Conservation (phyloP, 2,888 invertebrate genomes). For the Philaethria dido region DNA sequence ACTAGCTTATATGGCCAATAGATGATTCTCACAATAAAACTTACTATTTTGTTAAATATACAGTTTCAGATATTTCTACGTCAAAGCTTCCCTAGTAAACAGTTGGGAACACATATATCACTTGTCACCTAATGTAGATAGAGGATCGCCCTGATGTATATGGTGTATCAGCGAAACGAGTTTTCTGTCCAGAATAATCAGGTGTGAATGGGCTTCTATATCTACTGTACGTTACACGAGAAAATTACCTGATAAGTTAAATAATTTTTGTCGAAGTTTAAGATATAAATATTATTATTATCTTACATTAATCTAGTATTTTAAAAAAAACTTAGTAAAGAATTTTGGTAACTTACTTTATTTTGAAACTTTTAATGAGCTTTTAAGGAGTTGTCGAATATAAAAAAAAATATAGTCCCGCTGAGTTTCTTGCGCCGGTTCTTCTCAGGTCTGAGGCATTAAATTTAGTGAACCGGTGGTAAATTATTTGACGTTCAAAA, state of each 20-base stretch:
- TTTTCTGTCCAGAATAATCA: slow-evolving; percentile 31
- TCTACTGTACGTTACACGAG: slow-evolving; percentile 2
- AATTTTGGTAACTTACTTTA: too few relatives aligned
- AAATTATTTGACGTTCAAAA: too few relatives aligned
- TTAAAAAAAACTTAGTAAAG: too few relatives aligned
- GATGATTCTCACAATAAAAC: not conserved
- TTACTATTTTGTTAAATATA: slow-evolving; percentile 11
- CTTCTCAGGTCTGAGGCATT: too few relatives aligned
- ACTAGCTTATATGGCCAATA: not conserved
- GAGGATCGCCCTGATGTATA: slow-evolving; percentile 32
- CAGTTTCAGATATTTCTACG: slow-evolving; percentile 7
- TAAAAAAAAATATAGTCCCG: too few relatives aligned
- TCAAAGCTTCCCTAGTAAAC: slow-evolving; percentile 24
- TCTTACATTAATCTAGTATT: too few relatives aligned
- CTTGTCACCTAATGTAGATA: slow-evolving; percentile 36
- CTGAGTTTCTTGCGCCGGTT: too few relatives aligned
- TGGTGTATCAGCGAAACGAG: slow-evolving; percentile 28
- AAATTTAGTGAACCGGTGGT: too few relatives aligned
- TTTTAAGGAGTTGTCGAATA: too few relatives aligned
- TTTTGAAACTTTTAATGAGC: too few relatives aligned
- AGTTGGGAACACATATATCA: slow-evolving; percentile 31
- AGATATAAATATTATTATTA: too few relatives aligned
- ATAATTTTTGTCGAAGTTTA: not conserved
- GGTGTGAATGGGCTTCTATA: slow-evolving; percentile 23
- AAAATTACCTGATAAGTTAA: not conserved